Evolutionary conservation across 2,113 vertebrate species (phyloP).

Genomic region (Loxodonta africana): DNA sequence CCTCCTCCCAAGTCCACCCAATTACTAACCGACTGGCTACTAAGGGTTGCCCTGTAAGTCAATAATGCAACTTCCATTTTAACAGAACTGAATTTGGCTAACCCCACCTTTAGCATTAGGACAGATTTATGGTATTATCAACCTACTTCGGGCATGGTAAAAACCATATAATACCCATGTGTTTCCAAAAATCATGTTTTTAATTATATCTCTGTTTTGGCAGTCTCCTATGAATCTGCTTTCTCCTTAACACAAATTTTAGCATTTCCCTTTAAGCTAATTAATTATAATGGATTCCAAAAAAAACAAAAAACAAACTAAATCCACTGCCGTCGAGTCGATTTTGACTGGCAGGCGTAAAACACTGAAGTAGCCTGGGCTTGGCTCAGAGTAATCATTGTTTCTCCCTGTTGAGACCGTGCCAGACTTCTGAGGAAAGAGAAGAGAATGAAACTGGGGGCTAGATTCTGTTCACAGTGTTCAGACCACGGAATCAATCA

Average conservation of each 20-base stretch:
- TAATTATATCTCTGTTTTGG: neutral
- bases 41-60: neutral
- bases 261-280: conserved; percentile 3
- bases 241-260: neutral
- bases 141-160: neutral
- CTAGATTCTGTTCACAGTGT: neutral
- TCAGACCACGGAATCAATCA: neutral
- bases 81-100: neutral
- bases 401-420: neutral
- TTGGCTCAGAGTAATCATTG: neutral
- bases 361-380: neutral
- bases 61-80: neutral
- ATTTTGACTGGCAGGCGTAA: neutral
- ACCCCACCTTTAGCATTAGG: neutral
- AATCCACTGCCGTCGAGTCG: too few relatives aligned
- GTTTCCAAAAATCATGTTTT: neutral
- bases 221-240: neutral
- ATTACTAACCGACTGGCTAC: neutral
- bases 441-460: neutral
- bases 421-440: neutral
- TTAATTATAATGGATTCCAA: neutral
- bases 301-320: too few relatives aligned
- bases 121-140: conserved; percentile 21
- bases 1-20: neutral
- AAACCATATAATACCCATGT: neutral